Evolutionary conservation across 2,888 invertebrate species (phyloP), one percentile per base, ranked within the genome.

Genomic region (Zeuzera pyrina): DNA sequence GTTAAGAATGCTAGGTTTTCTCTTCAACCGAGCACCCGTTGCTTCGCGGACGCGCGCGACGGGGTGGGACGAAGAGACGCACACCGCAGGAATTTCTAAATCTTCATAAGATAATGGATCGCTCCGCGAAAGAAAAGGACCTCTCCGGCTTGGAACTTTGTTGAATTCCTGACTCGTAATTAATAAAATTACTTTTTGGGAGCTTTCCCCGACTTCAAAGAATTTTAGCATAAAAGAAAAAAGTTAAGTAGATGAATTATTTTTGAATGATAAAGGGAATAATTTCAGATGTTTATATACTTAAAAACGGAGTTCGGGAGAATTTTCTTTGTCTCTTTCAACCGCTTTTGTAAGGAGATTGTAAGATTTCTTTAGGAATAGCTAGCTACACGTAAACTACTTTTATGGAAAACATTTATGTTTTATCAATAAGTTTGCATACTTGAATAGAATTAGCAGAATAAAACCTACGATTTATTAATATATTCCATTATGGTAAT

Each of bases 101-200:
- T 78, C 78, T 78, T 79, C 77, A 76, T 79, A 78, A 83, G 81
- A 81, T 83, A 83, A 83, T 81, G 78, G 79, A 77, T 81, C 73
- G 74, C 69, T 71, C n/a, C n/a, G n/a, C 59, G 58, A 69, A 77
- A 78, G 76, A 79, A 78, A 81, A 72, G 78, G 71, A 77, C 73
- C 74, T 70, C 70, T 62, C 66, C 59, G 63, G 61, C 73, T 66
- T 57, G 73, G 73, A 79, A 79, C 79, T 79, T 79, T 71, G 77
- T 73, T 73, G 79, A 79, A 79, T 83, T 81, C 78, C 69, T 79
- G 79, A 78, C 81, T 79, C 73, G 81, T 83, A 83, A 83, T 83
- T 83, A 83, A 83, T 83, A 83, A 83, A 83, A 83, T 83, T 81
- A 81, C 83, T 79, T 83, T 79, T 81, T 78, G 79, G 81, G 66